Base-by-base conservation (phyloP, 2,113 vertebrate species). In the Mobula hypostoma region DNA sequence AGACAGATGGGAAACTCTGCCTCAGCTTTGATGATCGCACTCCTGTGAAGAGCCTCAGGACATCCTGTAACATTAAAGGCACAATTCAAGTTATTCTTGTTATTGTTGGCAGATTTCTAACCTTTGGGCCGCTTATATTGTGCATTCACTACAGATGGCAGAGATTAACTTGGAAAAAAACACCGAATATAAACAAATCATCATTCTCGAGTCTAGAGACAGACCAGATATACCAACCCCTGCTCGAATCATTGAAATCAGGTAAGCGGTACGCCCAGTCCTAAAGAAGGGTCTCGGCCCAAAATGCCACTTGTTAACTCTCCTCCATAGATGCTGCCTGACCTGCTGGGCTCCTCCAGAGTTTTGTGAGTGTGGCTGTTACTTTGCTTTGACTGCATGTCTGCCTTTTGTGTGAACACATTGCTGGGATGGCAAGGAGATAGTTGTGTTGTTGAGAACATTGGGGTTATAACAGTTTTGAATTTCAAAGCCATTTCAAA, bases 91-190 rank as follows among this genome's bases (percentile, higher is more conserved):
- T 83, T 56, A 6, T 70, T 70, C 68, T 21, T 21, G 79, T 82
- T 82, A 58, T 83, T 83, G 21, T 83, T 83, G 80, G 48, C 48
- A 83, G 40, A 56, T 83, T 83, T 83, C 40, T 83, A 83, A 83
- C 40, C 40, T 56, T 24, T 32, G 19, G 36, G 7, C 80, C 40
- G 9, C 80, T 83, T 83, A 56, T 27, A 24, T 83, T 27, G 40
- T 83, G 48, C 2, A 56, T 27, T 83, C 48, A 83, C 7, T 24
- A 58, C 80, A 83, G 48, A 83, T 58, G 48, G 80, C 19, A 83
- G 40, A 83, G 80, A 58, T 83, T 83, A 83, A 83, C 40, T 83
- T 83, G 80, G 48, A 83, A 24, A 24, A 83, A 56, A 83, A 83
- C 24, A 24, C 21, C 24, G 40, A 83, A 83, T 7, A 21, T 27